Percentiles rank a stretch among this genome's conserved stretches.
Conservation (phyloP, 2,888 invertebrate species). For the Dryococelus australis region DNA sequence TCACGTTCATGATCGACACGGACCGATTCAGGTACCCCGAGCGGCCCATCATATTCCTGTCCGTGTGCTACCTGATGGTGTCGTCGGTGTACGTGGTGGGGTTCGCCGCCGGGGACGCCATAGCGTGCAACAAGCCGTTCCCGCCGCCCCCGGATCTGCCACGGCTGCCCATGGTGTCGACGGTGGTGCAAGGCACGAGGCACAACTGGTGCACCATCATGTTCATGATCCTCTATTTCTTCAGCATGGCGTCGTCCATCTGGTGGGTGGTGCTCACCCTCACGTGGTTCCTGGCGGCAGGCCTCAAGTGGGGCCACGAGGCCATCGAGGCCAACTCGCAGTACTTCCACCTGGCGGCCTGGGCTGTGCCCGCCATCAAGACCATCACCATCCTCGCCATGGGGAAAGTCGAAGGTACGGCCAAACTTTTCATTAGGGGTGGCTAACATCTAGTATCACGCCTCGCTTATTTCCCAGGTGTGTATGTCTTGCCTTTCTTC, state of each 20-base stretch:
- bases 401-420: conserved; percentile 93
- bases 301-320: conserved; percentile 97
- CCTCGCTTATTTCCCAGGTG: no score
- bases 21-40: conserved; percentile 97
- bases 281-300: conserved; percentile 96
- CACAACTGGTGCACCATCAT: conserved; percentile 88
- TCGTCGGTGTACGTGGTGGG: conserved; percentile 91
- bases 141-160: conserved; percentile 73
- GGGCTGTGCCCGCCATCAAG: conserved; percentile 96
- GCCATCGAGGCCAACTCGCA: conserved; percentile 97
- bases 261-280: conserved; percentile 98
- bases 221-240: conserved; percentile 96
- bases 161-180: conserved; percentile 77
- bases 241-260: conserved; percentile 95
- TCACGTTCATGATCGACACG: conserved; percentile 94
- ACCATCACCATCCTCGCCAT: conserved; percentile 94
- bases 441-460: background rate
- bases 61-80: conserved; percentile 95
- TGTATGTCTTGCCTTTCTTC: no score
- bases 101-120: conserved; percentile 80
- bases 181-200: conserved; percentile 87
- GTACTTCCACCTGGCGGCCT: conserved; percentile 97
- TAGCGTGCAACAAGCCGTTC: conserved; percentile 85
- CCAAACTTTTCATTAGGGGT: conserved; percentile 31
- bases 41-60: conserved; percentile 95